A percentile compares a stretch with the other conserved stretches of the same genome.
These are phyloP conservation scores for Listronotus bonariensis DNA, from an alignment of 1,140 invertebrate genomes.

Conservation along the genomic window DNA sequence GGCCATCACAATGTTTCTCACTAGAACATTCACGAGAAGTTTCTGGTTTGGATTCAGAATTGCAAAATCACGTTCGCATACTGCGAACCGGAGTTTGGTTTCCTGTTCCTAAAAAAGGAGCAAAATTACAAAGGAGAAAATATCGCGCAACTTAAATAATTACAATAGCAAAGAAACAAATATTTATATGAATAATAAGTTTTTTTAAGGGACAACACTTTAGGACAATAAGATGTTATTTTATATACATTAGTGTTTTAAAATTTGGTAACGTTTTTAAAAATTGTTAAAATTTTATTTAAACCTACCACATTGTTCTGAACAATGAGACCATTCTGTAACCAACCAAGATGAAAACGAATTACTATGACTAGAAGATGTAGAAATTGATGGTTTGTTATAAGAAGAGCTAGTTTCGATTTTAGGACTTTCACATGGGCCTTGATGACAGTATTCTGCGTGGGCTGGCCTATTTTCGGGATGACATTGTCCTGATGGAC, in stretches of 20 bases:
- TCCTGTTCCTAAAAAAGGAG: slow-evolving; percentile 56
- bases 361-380: slow-evolving; percentile 6
- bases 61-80: slow-evolving; percentile 60
- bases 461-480: slow-evolving; percentile 53
- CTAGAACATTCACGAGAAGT: slow-evolving; percentile 65
- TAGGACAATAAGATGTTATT: too few species aligned
- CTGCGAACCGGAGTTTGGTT: slow-evolving; percentile 60
- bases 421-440: slow-evolving; percentile 46
- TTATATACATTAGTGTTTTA: too few species aligned
- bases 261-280: background rate
- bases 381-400: slow-evolving; percentile 1
- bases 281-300: background rate
- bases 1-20: slow-evolving; percentile 65
- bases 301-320: slow-evolving; percentile 57
- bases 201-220: too few species aligned
- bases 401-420: slow-evolving; percentile 5
- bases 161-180: background rate
- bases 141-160: slow-evolving; percentile 8
- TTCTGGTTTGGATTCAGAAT: slow-evolving; percentile 60
- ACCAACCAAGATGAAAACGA: slow-evolving; percentile 52
- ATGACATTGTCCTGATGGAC: slow-evolving; percentile 48
- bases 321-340: slow-evolving; percentile 58
- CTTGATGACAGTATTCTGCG: slow-evolving; percentile 63
- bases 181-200: too few species aligned
- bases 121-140: too few species aligned